Percentiles rank a stretch among this genome's conserved stretches.
phyloP scores from a whole-genome alignment of 1,140 invertebrate genomes.

The Cataglyphis hispanica region DNA sequence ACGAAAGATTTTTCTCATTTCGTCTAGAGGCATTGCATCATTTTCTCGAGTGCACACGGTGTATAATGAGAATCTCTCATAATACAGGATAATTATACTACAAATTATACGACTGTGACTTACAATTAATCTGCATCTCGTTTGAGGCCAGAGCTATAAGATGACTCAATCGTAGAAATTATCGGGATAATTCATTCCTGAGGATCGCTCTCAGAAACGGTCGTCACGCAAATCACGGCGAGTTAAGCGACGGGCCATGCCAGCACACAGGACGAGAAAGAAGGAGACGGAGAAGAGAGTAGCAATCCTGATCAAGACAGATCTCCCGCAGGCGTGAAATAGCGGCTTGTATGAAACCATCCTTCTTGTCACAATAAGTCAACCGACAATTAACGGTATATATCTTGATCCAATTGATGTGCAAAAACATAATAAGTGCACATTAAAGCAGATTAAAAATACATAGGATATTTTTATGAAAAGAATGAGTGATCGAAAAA shows the following conservation, averaged over 20 bases:
- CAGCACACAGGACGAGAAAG: conserved; percentile 27
- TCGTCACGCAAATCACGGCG: conserved; percentile 69
- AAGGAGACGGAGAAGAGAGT: conserved; percentile 51
- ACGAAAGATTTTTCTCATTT: neutral
- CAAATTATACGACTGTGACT: conserved; percentile 9
- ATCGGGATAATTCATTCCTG: conserved; percentile 54
- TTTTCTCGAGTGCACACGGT: neutral
- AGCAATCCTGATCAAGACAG: conserved; percentile 68
- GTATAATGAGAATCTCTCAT: neutral
- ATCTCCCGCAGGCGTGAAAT: conserved; percentile 74
- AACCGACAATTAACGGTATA: conserved; percentile 73
- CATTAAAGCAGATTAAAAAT: neutral
- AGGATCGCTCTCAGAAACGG: conserved; percentile 50
- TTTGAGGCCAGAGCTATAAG: conserved; percentile 13
- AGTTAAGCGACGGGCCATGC: conserved; percentile 30
- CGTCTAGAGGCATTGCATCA: neutral
- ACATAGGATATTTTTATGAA: neutral
- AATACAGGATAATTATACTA: conserved; percentile 2
- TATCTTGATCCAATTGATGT: conserved; percentile 72
- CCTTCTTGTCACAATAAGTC: conserved; percentile 75
- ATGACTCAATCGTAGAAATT: conserved; percentile 59
- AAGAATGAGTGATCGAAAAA: neutral
- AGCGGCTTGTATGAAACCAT: conserved; percentile 70
- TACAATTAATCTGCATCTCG: conserved; percentile 47
- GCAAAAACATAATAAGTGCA: neutral